Evolutionary conservation across 2,888 invertebrate species (phyloP).

Genomic region (Linyphia triangularis): DNA sequence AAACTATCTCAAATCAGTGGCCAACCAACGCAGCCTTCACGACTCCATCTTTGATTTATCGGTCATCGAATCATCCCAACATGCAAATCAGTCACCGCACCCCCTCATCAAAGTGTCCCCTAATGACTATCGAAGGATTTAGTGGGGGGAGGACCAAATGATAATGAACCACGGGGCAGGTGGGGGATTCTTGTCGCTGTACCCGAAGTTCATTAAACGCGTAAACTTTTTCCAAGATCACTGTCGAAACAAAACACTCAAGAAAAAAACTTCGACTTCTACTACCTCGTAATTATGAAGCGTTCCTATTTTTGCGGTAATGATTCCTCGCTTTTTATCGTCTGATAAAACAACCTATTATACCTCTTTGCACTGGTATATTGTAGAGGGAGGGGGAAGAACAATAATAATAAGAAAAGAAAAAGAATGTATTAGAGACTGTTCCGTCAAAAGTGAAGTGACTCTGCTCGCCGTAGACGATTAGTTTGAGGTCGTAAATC

Average conservation of each 20-base stretch:
- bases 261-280: constrained; percentile 25
- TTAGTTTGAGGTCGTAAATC: constrained; percentile 72
- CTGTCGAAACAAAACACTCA: constrained; percentile 47
- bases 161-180: constrained; percentile 23
- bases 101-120: constrained; percentile 61
- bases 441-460: constrained; percentile 61
- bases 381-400: constrained; percentile 58
- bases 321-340: constrained; percentile 65
- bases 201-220: constrained; percentile 67
- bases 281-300: constrained; percentile 56
- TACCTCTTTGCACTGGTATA: constrained; percentile 57
- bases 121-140: constrained; percentile 64
- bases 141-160: neutral
- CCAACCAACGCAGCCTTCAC: neutral
- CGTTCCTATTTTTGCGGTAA: constrained; percentile 68
- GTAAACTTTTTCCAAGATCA: constrained; percentile 61
- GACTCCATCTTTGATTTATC: constrained; percentile 12
- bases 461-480: constrained; percentile 60
- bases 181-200: constrained; percentile 11
- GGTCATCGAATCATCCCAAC: constrained; percentile 22
- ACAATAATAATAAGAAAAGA: constrained; percentile 15
- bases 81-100: constrained; percentile 59
- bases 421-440: constrained; percentile 46
- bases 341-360: constrained; percentile 73
- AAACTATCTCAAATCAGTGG: neutral